These are phyloP conservation scores for Brachypterus glaber DNA, from an alignment of 2,888 invertebrate species.

Conservation along the genomic window DNA sequence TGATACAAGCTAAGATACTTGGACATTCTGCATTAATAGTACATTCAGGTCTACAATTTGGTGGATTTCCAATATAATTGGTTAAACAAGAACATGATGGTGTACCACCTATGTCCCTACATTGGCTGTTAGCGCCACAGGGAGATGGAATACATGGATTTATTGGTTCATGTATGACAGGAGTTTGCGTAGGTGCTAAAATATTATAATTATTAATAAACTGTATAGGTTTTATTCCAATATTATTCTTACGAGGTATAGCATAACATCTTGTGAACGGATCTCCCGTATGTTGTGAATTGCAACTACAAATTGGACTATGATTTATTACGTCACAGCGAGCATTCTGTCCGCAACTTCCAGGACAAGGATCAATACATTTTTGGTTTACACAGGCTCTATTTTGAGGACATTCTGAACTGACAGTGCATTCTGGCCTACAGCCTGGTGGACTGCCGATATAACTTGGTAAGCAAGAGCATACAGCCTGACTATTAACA, in stretches of 20 bases:
- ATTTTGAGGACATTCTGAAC: constrained; percentile 69
- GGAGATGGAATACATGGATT: constrained; percentile 39
- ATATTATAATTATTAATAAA: constrained; percentile 15
- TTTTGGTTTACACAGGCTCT: constrained; percentile 74
- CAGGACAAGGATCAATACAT: constrained; percentile 73
- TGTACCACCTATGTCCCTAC: constrained; percentile 55
- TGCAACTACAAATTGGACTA: constrained; percentile 73
- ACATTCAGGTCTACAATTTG: constrained; percentile 50
- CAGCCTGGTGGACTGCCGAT: constrained; percentile 73
- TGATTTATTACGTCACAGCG: constrained; percentile 73
- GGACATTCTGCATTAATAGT: constrained; percentile 63
- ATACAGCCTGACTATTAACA: constrained; percentile 61
- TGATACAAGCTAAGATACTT: constrained; percentile 65
- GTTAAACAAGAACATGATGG: constrained; percentile 65
- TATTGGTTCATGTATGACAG: constrained; percentile 13
- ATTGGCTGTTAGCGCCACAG: constrained; percentile 43
- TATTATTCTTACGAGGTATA: constrained; percentile 34
- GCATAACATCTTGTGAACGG: constrained; percentile 67
- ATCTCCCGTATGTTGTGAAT: constrained; percentile 64
- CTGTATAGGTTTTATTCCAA: neutral
- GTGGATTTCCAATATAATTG: constrained; percentile 59
- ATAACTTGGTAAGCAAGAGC: constrained; percentile 64
- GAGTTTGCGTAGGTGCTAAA: constrained; percentile 25
- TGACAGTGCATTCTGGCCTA: constrained; percentile 74
- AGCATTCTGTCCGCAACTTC: constrained; percentile 69